Evolutionary conservation across 1,140 invertebrate species (phyloP).

Genomic region (Sinella curviseta): DNA sequence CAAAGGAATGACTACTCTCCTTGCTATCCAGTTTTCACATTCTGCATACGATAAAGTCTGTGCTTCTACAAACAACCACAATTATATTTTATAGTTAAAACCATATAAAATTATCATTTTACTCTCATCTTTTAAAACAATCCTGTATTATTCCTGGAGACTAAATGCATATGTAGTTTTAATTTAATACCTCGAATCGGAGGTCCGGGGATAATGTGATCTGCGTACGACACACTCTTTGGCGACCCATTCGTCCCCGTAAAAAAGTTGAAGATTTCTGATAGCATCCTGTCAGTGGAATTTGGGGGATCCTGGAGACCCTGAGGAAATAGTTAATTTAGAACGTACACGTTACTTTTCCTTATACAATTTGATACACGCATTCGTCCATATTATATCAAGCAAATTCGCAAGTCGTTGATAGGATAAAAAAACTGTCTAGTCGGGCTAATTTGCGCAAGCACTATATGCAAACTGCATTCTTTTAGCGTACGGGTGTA

Average conservation of each 20-base stretch:
- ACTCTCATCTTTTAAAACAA: background rate
- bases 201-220: background rate
- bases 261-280: background rate
- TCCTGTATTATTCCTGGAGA: background rate
- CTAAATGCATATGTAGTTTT: background rate
- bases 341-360: too few relatives aligned
- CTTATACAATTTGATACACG: too few relatives aligned
- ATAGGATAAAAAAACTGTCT: too few relatives aligned
- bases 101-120: background rate
- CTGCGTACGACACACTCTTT: constrained; percentile 4
- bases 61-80: constrained; percentile 8
- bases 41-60: constrained; percentile 23
- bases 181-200: background rate
- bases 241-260: background rate
- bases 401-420: too few relatives aligned
- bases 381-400: too few relatives aligned
- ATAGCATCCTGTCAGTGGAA: background rate
- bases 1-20: constrained; percentile 26
- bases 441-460: too few relatives aligned
- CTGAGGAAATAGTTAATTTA: background rate
- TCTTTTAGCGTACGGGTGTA: too few relatives aligned
- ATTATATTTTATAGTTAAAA: too few relatives aligned
- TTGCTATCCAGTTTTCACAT: constrained; percentile 29
- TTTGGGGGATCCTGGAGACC: background rate
- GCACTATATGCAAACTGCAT: too few relatives aligned